A percentile compares a stretch with the other conserved stretches of the same genome.
These are phyloP conservation scores for Glyphotaelius pellucidus DNA, from an alignment of 2,888 invertebrate species.

Conservation along the genomic window DNA sequence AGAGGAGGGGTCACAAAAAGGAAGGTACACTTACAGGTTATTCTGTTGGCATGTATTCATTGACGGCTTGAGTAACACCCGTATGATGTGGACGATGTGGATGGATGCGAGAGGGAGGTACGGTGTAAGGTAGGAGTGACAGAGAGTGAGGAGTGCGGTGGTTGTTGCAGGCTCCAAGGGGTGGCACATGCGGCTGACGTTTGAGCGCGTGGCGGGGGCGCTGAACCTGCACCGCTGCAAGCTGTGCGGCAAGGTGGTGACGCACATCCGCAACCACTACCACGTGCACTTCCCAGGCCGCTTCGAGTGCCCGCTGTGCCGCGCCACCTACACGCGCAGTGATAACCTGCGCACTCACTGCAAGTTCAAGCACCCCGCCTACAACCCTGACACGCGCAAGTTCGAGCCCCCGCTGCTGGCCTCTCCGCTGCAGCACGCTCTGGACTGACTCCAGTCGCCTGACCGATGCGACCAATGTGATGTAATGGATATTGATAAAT, in stretches of 20 bases:
- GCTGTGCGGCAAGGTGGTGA: slow-evolving; percentile 96
- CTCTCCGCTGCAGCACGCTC: slow-evolving; percentile 68
- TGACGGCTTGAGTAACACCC: slow-evolving; percentile 55
- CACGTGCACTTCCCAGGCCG: slow-evolving; percentile 95
- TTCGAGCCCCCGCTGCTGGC: slow-evolving; percentile 82
- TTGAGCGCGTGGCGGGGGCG: slow-evolving; percentile 94
- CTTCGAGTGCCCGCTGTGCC: slow-evolving; percentile 94
- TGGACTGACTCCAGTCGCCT: slow-evolving; percentile 73
- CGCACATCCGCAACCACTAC: slow-evolving; percentile 96
- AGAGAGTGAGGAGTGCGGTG: slow-evolving; percentile 73
- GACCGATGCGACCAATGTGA: slow-evolving; percentile 61
- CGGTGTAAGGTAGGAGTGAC: slow-evolving; percentile 65
- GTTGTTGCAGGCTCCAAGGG: slow-evolving; percentile 93
- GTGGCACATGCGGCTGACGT: slow-evolving; percentile 96
- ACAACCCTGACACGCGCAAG: slow-evolving; percentile 91
- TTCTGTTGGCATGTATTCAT: slow-evolving; percentile 64
- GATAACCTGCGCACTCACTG: slow-evolving; percentile 95
- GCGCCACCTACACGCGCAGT: slow-evolving; percentile 93
- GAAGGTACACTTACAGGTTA: slow-evolving; percentile 49
- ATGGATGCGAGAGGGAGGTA: slow-evolving; percentile 2
- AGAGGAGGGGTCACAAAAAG: slow-evolving; percentile 53
- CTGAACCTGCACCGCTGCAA: slow-evolving; percentile 96
- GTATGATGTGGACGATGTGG: background rate
- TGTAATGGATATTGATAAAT: slow-evolving; percentile 50
- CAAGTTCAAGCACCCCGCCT: slow-evolving; percentile 94